These are phyloP conservation scores for Centropyge bicolor DNA, from an alignment of 2,797 vertebrate species.

Conservation along the genomic window DNA sequence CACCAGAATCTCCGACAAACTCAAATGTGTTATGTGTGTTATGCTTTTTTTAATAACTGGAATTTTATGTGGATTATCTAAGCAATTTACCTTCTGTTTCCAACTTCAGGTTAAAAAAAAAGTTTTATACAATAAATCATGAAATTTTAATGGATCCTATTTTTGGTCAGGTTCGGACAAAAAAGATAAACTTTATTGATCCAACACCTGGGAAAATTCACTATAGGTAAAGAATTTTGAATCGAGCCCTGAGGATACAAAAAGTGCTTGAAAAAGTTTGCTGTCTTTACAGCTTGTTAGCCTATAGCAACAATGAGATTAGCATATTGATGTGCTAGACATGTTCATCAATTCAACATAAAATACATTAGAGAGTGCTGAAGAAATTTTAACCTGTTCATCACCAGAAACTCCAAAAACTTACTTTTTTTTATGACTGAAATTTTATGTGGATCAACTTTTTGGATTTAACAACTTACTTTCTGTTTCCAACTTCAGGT, in stretches of 20 bases:
- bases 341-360: background rate
- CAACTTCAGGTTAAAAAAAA: too few species aligned
- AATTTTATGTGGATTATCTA: background rate
- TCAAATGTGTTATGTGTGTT: background rate
- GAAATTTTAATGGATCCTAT: background rate
- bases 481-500: too few species aligned
- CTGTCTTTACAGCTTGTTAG: slow-evolving; percentile 13
- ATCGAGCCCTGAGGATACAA: too few species aligned
- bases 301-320: slow-evolving; percentile 19
- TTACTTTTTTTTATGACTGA: background rate
- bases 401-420: background rate
- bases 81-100: too few species aligned
- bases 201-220: too few species aligned
- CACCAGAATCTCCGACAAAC: background rate
- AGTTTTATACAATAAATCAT: too few species aligned
- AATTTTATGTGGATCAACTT: background rate
- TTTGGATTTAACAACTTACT: too few species aligned
- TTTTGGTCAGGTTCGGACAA: background rate
- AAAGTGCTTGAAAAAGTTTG: too few species aligned
- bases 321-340: background rate
- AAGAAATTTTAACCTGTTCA: background rate
- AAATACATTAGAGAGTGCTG: background rate
- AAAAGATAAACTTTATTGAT: background rate
- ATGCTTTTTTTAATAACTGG: background rate
- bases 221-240: too few species aligned